phyloP scores from a whole-genome alignment of 1,140 invertebrate species.

The Caenorhabditis remanei region DNA sequence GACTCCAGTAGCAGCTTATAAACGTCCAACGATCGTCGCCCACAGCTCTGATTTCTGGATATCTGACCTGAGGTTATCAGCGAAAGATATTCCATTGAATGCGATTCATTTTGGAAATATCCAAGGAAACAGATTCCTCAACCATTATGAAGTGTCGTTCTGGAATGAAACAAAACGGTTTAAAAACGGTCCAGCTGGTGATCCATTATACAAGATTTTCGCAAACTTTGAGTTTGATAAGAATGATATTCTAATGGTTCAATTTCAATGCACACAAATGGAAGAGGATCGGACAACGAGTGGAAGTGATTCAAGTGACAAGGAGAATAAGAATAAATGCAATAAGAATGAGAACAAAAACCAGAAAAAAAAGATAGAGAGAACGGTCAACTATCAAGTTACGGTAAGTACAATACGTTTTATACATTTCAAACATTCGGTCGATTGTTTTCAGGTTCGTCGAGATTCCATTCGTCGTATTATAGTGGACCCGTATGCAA shows the following conservation, averaged over 20 bases:
- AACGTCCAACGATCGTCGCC: not conserved
- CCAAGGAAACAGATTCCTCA: constrained; percentile 48
- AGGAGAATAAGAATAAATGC: not conserved
- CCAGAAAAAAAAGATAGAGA: not conserved
- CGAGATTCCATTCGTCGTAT: constrained; percentile 21
- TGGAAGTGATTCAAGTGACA: too few relatives aligned
- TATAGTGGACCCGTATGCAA: constrained; percentile 1
- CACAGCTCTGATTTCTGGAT: constrained; percentile 2
- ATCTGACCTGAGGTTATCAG: not conserved
- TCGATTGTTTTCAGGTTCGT: not conserved
- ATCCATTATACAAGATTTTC: not conserved
- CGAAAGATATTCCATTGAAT: not conserved
- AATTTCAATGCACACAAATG: constrained; percentile 17
- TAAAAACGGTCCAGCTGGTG: not conserved
- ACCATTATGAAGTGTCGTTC: constrained; percentile 56
- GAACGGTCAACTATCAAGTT: not conserved
- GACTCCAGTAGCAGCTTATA: not conserved
- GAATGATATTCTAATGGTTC: constrained; percentile 14
- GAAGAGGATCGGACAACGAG: too few relatives aligned
- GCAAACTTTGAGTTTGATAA: constrained; percentile 48
- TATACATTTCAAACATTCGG: not conserved
- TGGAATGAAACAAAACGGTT: not conserved
- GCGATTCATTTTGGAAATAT: constrained; percentile 50
- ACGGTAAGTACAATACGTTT: not conserved
- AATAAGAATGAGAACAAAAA: not conserved